These are phyloP conservation scores for Tipula confusa DNA, from an alignment of 2,888 invertebrate species.

Conservation along the genomic window DNA sequence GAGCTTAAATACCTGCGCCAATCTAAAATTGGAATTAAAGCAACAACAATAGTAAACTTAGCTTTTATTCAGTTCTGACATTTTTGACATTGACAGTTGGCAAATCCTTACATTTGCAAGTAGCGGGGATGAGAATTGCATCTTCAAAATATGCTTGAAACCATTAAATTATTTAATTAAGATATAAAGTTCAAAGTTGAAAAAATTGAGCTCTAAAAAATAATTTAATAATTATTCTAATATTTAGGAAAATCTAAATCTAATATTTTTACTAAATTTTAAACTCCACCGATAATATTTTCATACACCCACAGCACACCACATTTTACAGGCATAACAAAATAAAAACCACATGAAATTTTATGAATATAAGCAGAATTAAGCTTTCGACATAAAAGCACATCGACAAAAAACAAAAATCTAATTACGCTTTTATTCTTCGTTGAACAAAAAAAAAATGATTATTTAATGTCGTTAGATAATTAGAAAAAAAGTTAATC, in stretches of 20 bases:
- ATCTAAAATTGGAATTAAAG: no score
- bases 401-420: not conserved
- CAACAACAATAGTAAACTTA: no score
- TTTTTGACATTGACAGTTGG: no score
- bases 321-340: not conserved
- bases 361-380: not conserved
- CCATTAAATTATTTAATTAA: no score
- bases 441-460: not conserved
- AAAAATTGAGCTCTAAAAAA: no score
- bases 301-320: not conserved
- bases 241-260: not conserved
- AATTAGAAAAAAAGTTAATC: slow-evolving; percentile 14
- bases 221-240: no score
- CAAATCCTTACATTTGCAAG: no score
- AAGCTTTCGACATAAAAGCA: not conserved
- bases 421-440: not conserved
- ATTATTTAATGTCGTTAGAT: not conserved
- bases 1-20: no score
- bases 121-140: no score
- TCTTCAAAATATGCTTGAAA: no score
- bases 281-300: not conserved
- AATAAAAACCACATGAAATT: not conserved
- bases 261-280: not conserved
- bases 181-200: no score
- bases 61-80: no score